These are phyloP conservation scores for Thunnus thynnus DNA, from an alignment of 2,113 vertebrate genomes.

Conservation along the genomic window DNA sequence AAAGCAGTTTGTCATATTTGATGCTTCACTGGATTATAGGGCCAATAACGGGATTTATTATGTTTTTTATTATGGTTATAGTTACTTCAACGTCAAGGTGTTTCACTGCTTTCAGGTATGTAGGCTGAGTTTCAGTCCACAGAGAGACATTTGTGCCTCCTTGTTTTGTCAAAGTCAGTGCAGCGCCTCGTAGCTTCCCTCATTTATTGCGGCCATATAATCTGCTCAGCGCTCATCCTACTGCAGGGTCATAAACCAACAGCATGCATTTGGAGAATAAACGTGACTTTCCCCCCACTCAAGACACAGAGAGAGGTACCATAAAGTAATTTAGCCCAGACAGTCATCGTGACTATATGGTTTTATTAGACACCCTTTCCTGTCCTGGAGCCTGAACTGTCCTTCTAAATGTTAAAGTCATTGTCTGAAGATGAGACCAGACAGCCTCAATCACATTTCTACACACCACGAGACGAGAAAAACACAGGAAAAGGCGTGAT, in stretches of 20 bases:
- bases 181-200: constrained; percentile 50
- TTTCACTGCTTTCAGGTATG: constrained; percentile 21
- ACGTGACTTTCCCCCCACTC: constrained; percentile 79
- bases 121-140: constrained; percentile 8
- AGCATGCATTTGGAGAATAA: constrained; percentile 83
- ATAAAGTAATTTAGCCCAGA: constrained; percentile 82
- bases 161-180: constrained; percentile 76
- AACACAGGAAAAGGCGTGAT: constrained; percentile 37
- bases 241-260: constrained; percentile 82
- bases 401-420: constrained; percentile 76
- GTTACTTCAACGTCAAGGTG: constrained; percentile 50
- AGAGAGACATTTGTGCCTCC: constrained; percentile 49
- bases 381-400: constrained; percentile 62
- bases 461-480: constrained; percentile 32
- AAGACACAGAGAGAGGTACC: constrained; percentile 15
- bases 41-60: not conserved
- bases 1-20: not conserved
- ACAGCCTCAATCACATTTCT: constrained; percentile 44
- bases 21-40: constrained; percentile 4
- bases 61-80: constrained; percentile 9
- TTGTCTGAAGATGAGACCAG: constrained; percentile 72
- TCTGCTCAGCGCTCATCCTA: constrained; percentile 52
- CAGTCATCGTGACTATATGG: constrained; percentile 68
- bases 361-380: constrained; percentile 77
- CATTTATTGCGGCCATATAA: constrained; percentile 76